phyloP scores from a whole-genome alignment of 2,113 vertebrate species.

The Scolopax mira region DNA sequence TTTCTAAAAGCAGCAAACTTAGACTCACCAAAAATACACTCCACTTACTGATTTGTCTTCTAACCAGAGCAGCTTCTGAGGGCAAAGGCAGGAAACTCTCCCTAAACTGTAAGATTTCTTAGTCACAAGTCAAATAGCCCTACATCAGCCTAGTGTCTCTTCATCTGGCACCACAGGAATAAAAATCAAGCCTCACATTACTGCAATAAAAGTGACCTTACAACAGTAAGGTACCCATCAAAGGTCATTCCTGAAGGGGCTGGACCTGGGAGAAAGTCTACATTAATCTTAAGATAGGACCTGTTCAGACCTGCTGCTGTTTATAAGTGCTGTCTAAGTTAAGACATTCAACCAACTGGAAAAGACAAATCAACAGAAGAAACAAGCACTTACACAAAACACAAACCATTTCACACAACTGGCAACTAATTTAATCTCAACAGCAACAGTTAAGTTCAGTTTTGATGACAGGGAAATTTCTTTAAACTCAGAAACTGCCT shows the following conservation, averaged over 20 bases:
- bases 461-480: neutral
- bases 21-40: neutral
- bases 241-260: slow-evolving; percentile 1
- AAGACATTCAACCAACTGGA: neutral
- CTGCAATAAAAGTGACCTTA: neutral
- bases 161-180: neutral
- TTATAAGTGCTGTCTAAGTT: neutral
- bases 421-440: neutral
- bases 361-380: neutral
- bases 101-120: neutral
- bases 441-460: neutral
- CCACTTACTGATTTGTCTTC: neutral
- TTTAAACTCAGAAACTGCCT: neutral
- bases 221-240: neutral
- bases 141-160: neutral
- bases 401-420: neutral
- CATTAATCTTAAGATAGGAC: neutral
- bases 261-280: slow-evolving; percentile 14
- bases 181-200: neutral
- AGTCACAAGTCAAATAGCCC: neutral
- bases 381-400: neutral
- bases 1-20: neutral
- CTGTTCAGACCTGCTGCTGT: neutral
- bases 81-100: neutral
- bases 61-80: neutral